Evolutionary conservation across 2,113 vertebrate genomes (phyloP).

Genomic region (Falcunculus frontatus): DNA sequence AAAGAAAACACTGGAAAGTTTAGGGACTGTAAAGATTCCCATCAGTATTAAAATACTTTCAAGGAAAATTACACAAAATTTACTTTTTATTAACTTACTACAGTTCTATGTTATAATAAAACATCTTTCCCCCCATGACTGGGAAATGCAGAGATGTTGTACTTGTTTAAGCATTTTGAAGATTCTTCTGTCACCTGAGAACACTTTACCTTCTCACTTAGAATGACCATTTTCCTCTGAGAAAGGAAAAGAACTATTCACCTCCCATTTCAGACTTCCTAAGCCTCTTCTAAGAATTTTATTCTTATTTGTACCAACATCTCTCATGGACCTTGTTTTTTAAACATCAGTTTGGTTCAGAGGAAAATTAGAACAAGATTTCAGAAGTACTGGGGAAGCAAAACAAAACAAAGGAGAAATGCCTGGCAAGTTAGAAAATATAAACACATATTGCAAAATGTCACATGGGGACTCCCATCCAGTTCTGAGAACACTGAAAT

Average conservation of each 20-base stretch:
- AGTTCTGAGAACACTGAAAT: not conserved
- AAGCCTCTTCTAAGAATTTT: not conserved
- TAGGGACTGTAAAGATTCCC: not conserved
- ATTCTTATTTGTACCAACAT: not conserved
- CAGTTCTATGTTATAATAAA: not conserved
- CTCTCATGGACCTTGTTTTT: not conserved
- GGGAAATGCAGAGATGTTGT: not conserved
- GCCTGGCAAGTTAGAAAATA: slow-evolving; percentile 3
- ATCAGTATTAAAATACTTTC: not conserved
- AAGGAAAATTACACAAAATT: not conserved
- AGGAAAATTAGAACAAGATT: not conserved
- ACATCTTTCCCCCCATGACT: not conserved
- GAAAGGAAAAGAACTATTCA: not conserved
- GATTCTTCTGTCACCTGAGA: not conserved
- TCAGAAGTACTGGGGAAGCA: not conserved
- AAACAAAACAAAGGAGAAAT: not conserved
- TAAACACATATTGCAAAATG: not conserved
- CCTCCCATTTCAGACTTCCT: not conserved
- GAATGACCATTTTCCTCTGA: not conserved
- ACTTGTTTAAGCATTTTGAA: not conserved
- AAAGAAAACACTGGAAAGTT: not conserved
- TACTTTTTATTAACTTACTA: not conserved
- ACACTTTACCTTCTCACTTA: not conserved
- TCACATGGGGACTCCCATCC: not conserved
- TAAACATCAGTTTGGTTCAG: not conserved